A percentile compares a stretch with the other conserved stretches of the same genome.
Conservation (phyloP, 2,888 invertebrate species). For the Cyrtodaria siliqua region DNA sequence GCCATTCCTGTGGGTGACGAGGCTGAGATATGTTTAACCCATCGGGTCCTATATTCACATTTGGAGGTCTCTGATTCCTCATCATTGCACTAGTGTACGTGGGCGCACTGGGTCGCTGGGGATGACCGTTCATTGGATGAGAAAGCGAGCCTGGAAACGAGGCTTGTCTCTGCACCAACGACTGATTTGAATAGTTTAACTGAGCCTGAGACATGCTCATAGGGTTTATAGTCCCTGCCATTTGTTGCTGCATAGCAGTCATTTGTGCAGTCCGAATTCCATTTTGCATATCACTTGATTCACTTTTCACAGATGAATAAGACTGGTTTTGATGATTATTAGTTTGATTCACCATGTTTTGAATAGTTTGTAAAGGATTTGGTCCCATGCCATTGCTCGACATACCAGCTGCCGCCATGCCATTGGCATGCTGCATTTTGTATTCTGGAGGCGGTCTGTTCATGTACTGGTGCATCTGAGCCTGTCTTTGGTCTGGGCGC, state of each 20-base stretch:
- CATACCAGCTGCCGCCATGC: conserved; percentile 57
- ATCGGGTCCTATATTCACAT: conserved; percentile 88
- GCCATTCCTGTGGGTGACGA: conserved; percentile 87
- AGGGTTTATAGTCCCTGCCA: conserved; percentile 22
- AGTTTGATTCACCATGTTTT: conserved; percentile 88
- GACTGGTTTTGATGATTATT: conserved; percentile 66
- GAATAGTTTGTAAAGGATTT: conserved; percentile 84
- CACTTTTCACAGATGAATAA: conserved; percentile 77
- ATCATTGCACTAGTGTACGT: conserved; percentile 83
- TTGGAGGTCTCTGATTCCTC: conserved; percentile 88
- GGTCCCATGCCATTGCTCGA: conserved; percentile 61
- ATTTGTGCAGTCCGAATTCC: conserved; percentile 76
- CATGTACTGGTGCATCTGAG: conserved; percentile 84
- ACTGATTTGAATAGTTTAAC: conserved; percentile 58
- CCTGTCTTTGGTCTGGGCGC: conserved; percentile 51
- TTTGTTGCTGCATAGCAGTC: conserved; percentile 74
- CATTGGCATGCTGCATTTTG: conserved; percentile 87
- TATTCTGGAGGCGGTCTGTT: conserved; percentile 94
- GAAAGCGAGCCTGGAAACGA: conserved; percentile 70
- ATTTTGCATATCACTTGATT: conserved; percentile 72
- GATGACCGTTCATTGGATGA: conserved; percentile 54
- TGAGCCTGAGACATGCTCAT: conserved; percentile 59
- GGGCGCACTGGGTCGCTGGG: conserved; percentile 63
- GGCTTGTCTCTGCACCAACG: conserved; percentile 70
- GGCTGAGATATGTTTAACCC: conserved; percentile 86